Conservation (phyloP, 2,888 invertebrate species). For the Drosophila pseudotakahashii region DNA sequence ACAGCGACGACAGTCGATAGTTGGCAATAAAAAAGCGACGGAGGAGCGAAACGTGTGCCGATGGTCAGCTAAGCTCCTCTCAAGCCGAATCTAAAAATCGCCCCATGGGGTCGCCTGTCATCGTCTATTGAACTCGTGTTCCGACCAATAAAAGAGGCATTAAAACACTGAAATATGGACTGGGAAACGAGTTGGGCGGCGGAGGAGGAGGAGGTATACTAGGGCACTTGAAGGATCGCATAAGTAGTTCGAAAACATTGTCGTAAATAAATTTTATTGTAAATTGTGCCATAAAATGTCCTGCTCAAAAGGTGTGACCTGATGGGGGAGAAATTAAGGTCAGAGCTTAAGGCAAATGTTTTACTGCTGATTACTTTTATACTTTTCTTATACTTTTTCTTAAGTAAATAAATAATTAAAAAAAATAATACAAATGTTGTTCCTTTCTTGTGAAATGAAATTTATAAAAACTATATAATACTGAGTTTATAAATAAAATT, state of each 20-base stretch:
- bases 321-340: slow-evolving; percentile 4
- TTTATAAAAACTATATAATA: too few species aligned
- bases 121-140: slow-evolving; percentile 74
- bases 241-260: slow-evolving; percentile 70
- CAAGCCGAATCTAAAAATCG: slow-evolving; percentile 3
- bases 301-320: slow-evolving; percentile 26
- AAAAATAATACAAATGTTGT: neutral
- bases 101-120: slow-evolving; percentile 39
- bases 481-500: too few species aligned
- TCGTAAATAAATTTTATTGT: slow-evolving; percentile 79
- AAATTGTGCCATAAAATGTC: slow-evolving; percentile 67
- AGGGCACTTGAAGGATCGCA: slow-evolving; percentile 47
- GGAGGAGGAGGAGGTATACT: slow-evolving; percentile 1
- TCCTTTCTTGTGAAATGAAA: too few species aligned
- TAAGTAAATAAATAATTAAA: neutral
- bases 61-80: slow-evolving; percentile 33
- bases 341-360: slow-evolving; percentile 10
- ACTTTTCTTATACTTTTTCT: neutral
- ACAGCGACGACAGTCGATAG: slow-evolving; percentile 70
- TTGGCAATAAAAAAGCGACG: slow-evolving; percentile 65
- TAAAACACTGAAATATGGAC: slow-evolving; percentile 56
- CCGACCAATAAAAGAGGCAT: slow-evolving; percentile 75
- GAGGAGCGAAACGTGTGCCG: slow-evolving; percentile 35
- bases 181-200: slow-evolving; percentile 19
- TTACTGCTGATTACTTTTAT: neutral